These are phyloP conservation scores for Capreolus pygargus DNA, from an alignment of 2,113 vertebrate species.

Conservation along the genomic window DNA sequence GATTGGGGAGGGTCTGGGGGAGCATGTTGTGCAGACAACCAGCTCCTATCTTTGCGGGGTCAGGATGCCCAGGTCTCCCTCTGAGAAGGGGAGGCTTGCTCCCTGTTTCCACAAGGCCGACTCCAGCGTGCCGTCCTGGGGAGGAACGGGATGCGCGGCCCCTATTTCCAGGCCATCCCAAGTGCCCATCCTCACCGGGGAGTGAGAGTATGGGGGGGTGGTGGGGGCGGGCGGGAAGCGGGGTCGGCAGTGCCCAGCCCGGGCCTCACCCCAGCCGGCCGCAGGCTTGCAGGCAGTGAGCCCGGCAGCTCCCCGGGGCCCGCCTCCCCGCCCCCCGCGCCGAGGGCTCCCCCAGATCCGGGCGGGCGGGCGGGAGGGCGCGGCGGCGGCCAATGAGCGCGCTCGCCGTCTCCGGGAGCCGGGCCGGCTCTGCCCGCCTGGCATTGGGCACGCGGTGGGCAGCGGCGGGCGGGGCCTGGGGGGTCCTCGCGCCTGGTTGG, in stretches of 20 bases:
- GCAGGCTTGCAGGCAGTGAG: neutral
- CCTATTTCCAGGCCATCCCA: neutral
- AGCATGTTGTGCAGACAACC: neutral
- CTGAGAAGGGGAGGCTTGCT: neutral
- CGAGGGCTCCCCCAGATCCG: slow-evolving; percentile 66
- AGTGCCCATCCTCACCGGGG: neutral
- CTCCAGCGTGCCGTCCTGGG: neutral
- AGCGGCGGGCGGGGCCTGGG: slow-evolving; percentile 72
- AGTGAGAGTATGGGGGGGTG: neutral
- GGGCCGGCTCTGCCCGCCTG: slow-evolving; percentile 73
- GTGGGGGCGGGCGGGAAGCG: neutral
- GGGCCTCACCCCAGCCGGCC: slow-evolving; percentile 29
- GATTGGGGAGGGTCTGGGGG: neutral
- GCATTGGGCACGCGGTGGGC: slow-evolving; percentile 76
- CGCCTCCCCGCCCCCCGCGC: slow-evolving; percentile 53
- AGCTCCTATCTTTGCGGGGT: neutral
- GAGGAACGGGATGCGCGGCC: neutral
- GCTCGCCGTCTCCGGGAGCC: slow-evolving; percentile 74
- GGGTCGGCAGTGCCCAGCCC: neutral
- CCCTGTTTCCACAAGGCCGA: neutral
- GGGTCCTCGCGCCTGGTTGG: slow-evolving; percentile 75
- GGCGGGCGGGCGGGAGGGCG: slow-evolving; percentile 30
- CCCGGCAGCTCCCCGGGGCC: slow-evolving; percentile 60
- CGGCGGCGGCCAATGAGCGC: slow-evolving; percentile 61
- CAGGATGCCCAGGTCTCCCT: neutral